phyloP scores from a whole-genome alignment of 1,140 invertebrate species.

The Drosophila malerkotliana region DNA sequence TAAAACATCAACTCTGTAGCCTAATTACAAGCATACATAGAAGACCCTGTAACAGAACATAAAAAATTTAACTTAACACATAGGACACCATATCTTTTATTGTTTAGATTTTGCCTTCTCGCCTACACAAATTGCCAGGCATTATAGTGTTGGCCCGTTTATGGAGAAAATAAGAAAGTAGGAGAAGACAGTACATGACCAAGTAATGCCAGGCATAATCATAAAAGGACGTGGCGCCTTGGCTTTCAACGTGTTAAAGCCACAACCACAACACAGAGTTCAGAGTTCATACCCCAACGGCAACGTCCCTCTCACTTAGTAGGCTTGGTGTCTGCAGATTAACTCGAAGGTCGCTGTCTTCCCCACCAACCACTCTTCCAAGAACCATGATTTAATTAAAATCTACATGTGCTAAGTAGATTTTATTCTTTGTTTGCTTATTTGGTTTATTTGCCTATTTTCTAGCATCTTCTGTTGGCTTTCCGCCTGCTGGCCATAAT shows the following conservation, averaged over 20 bases:
- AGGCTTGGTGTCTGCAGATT: slow-evolving; percentile 40
- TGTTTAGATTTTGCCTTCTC: slow-evolving; percentile 5
- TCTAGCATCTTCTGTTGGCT: slow-evolving; percentile 8
- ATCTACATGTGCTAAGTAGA: slow-evolving; percentile 79
- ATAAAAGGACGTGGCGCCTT: slow-evolving; percentile 44
- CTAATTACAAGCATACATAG: too few relatives aligned
- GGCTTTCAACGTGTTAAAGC: slow-evolving; percentile 50
- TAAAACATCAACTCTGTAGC: not conserved
- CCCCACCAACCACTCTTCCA: not conserved
- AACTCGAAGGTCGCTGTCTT: slow-evolving; percentile 44
- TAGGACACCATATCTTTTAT: slow-evolving; percentile 1
- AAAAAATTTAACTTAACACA: not conserved
- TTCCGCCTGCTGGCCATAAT: slow-evolving; percentile 52
- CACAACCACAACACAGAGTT: slow-evolving; percentile 36
- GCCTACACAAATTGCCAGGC: slow-evolving; percentile 34
- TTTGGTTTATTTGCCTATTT: slow-evolving; percentile 49
- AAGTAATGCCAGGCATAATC: slow-evolving; percentile 68
- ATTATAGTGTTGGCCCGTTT: slow-evolving; percentile 19
- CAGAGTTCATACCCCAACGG: not conserved
- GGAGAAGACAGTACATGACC: slow-evolving; percentile 35
- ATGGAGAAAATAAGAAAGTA: slow-evolving; percentile 2
- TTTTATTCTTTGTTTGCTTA: slow-evolving; percentile 69
- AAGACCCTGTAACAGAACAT: not conserved
- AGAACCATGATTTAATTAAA: slow-evolving; percentile 76
- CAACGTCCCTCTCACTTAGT: not conserved